Evolutionary conservation across 2,113 vertebrate genomes (phyloP).

Genomic region (Numida meleagris): DNA sequence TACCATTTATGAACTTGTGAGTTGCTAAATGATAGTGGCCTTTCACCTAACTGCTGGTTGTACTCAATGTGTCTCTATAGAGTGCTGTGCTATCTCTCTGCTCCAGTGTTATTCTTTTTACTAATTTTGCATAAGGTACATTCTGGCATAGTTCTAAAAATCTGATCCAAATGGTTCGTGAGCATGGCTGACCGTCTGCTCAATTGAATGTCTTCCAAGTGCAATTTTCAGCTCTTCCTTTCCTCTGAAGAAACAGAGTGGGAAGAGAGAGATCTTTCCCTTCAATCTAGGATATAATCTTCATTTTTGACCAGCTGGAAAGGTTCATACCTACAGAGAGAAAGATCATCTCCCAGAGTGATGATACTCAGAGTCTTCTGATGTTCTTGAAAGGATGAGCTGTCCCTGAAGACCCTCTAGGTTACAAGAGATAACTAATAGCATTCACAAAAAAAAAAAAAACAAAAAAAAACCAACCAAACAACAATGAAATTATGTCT

Average conservation of each 20-base stretch:
- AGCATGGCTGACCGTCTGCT: conserved; percentile 67
- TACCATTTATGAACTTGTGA: conserved; percentile 72
- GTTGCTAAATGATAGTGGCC: conserved; percentile 73
- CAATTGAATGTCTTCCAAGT: conserved; percentile 68
- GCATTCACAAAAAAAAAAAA: neutral
- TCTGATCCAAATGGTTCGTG: conserved; percentile 56
- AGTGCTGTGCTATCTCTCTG: conserved; percentile 67
- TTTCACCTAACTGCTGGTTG: conserved; percentile 65
- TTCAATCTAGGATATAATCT: neutral
- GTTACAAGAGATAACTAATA: neutral
- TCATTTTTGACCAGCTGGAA: conserved; percentile 2
- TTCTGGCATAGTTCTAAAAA: conserved; percentile 55
- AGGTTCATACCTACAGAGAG: neutral
- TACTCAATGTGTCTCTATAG: conserved; percentile 32
- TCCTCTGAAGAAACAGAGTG: conserved; percentile 36
- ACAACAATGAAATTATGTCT: neutral
- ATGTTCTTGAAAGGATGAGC: neutral
- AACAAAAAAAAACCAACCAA: too few relatives aligned
- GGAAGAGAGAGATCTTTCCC: neutral
- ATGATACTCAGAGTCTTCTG: neutral
- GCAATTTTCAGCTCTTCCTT: conserved; percentile 60
- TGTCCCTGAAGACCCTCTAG: neutral
- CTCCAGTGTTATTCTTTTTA: conserved; percentile 53
- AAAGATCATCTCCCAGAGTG: neutral
- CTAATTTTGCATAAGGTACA: conserved; percentile 65